Base-by-base conservation (phyloP, 2,113 vertebrate species). In the Ahaetulla prasina region DNA sequence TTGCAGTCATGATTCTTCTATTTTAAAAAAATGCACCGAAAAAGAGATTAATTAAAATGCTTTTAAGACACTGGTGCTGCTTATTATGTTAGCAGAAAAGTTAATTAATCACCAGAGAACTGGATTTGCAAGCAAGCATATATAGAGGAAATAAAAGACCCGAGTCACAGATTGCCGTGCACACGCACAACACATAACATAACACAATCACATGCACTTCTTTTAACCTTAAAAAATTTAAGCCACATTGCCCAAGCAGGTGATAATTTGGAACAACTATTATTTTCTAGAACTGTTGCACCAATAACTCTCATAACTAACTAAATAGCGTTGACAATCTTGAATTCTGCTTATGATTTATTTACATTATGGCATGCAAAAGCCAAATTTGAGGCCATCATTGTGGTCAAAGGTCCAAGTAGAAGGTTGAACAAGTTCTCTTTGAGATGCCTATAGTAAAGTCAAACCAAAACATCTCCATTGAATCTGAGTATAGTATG, bases 71-170 rank as follows among this genome's bases (percentile, higher is more conserved):
- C 93, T 90, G 95, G 97, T 95, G 96, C 96, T 97, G 95, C 96
- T 97, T 97, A 96, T 95, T 95, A 95, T 94, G 96, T 97, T 97
- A 94, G 94, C 95, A 95, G 95, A 96, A 97, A 96, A 97, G 96
- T 97, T 98, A 98, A 98, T 98, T 97, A 97, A 98, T 97, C 96
- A 98, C 95, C 95, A 92, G 94, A 97, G 96, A 98, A 95, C 88
- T 43, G 96, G 96, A 96, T 95, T 95, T 95, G 87, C 53, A 7
- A 95, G 87, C 89, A 94, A 94, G 94, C 96, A 94, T 50, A 86
- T 95, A 57, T 35, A 53, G 49, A 3, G 23, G 23, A 57, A 90
- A 94, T 85, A 91, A 30, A 89, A 93, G 95, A 89, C 27, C 54
- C 93, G 93, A 63, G 88, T 89, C 87, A 92, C 11, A 8, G 7